A percentile compares a stretch with the other conserved stretches of the same genome.
Conservation (phyloP, 2,797 vertebrate species). For the Hippopotamyrus pictus region DNA sequence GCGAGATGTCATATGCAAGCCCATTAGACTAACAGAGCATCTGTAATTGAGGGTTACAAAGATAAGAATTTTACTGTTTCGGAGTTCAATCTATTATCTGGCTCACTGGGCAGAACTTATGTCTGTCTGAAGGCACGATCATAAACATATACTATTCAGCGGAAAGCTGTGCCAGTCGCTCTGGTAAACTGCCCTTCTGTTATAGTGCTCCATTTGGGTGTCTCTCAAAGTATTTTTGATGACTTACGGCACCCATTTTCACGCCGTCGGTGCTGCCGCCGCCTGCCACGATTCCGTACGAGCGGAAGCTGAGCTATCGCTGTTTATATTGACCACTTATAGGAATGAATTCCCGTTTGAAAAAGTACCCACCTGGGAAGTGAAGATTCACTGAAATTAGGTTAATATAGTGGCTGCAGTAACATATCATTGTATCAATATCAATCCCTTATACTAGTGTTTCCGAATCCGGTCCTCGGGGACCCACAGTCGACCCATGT, state of each 20-base stretch:
- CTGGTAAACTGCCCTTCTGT: background rate
- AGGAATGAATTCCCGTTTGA: background rate
- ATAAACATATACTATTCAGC: background rate
- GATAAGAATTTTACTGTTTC: background rate
- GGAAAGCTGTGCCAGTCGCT: background rate
- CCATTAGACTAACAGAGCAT: background rate
- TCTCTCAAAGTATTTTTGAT: background rate
- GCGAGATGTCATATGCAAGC: background rate
- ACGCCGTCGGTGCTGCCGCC: background rate
- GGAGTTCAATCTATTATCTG: background rate
- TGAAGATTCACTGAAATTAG: background rate
- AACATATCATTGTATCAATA: background rate
- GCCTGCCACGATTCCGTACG: background rate
- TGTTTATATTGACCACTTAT: background rate
- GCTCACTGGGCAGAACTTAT: background rate
- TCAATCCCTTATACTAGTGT: background rate
- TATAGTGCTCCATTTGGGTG: background rate
- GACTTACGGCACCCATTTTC: background rate
- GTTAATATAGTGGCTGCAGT: background rate
- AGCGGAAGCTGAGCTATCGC: background rate
- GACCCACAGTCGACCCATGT: background rate
- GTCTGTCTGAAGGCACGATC: background rate
- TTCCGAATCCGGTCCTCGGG: background rate
- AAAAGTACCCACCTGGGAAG: background rate
- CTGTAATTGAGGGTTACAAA: constrained; percentile 3